Percentiles rank a stretch among this genome's conserved stretches.
phyloP scores from a whole-genome alignment of 1,140 invertebrate genomes.

The Epicauta chinensis region DNA sequence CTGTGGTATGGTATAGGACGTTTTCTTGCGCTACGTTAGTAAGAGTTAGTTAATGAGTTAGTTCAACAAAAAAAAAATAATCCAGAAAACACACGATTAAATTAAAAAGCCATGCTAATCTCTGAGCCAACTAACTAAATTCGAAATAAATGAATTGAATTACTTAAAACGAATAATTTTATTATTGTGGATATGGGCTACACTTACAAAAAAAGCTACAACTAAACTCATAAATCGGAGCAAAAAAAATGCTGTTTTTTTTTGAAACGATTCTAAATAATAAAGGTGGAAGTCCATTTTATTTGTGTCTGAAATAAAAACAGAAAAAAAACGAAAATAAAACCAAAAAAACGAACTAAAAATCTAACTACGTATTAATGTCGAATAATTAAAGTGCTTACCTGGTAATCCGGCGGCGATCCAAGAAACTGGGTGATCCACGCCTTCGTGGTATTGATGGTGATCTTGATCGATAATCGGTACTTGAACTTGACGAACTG shows the following conservation, averaged over 20 bases:
- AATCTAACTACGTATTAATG: not conserved
- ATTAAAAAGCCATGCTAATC: slow-evolving; percentile 17
- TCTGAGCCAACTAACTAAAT: slow-evolving; percentile 12
- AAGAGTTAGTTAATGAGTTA: slow-evolving; percentile 11
- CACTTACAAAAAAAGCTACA: not conserved
- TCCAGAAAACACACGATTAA: slow-evolving; percentile 11
- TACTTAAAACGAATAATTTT: too few relatives aligned
- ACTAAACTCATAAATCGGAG: too few relatives aligned
- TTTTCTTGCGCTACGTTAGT: slow-evolving; percentile 73
- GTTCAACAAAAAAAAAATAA: slow-evolving; percentile 1
- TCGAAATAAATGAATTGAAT: slow-evolving; percentile 1
- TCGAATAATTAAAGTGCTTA: too few relatives aligned
- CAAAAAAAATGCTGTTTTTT: too few relatives aligned
- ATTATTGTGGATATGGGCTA: too few relatives aligned
- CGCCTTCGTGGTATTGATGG: slow-evolving; percentile 80
- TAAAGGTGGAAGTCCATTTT: too few relatives aligned
- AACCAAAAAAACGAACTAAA: slow-evolving; percentile 22
- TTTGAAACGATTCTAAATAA: too few relatives aligned
- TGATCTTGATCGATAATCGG: slow-evolving; percentile 59
- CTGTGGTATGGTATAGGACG: slow-evolving; percentile 84
- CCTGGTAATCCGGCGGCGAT: slow-evolving; percentile 86
- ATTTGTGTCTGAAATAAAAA: slow-evolving; percentile 43
- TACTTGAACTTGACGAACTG: slow-evolving; percentile 38
- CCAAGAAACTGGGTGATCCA: slow-evolving; percentile 85
- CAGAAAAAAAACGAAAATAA: slow-evolving; percentile 43